These are phyloP conservation scores for Lates japonicus DNA, from an alignment of 2,797 vertebrate genomes.

Conservation along the genomic window DNA sequence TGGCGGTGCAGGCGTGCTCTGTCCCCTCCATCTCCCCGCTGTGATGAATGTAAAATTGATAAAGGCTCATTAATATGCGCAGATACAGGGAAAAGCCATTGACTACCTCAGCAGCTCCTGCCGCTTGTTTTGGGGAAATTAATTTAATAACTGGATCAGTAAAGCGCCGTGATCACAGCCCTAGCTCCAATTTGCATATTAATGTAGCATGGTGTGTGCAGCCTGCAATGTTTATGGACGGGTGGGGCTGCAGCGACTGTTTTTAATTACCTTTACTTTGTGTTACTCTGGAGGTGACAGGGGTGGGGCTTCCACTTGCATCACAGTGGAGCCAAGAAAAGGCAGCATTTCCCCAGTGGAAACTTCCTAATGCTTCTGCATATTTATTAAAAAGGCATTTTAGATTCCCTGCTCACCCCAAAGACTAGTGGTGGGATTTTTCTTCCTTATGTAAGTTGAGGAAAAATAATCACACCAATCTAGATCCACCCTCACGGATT, in stretches of 20 bases:
- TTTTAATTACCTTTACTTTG: slow-evolving; percentile 81
- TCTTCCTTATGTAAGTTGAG: slow-evolving; percentile 36
- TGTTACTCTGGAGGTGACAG: slow-evolving; percentile 50
- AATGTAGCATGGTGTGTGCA: slow-evolving; percentile 75
- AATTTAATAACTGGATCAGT: slow-evolving; percentile 86
- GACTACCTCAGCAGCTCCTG: slow-evolving; percentile 83
- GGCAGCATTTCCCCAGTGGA: slow-evolving; percentile 49
- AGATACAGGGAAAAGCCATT: slow-evolving; percentile 65
- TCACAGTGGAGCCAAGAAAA: slow-evolving; percentile 37
- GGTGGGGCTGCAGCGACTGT: slow-evolving; percentile 66
- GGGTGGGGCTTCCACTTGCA: slow-evolving; percentile 32
- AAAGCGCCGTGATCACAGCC: slow-evolving; percentile 76
- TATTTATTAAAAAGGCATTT: slow-evolving; percentile 53
- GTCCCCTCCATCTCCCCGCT: slow-evolving; percentile 42
- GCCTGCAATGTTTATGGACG: slow-evolving; percentile 73
- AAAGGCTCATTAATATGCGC: slow-evolving; percentile 84
- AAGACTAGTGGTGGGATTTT: slow-evolving; percentile 29
- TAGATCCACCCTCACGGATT: slow-evolving; percentile 37
- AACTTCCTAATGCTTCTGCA: slow-evolving; percentile 45
- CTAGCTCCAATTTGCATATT: slow-evolving; percentile 85
- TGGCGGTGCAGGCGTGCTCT: slow-evolving; percentile 28
- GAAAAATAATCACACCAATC: slow-evolving; percentile 52
- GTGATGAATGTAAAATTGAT: slow-evolving; percentile 87
- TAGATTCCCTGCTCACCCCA: slow-evolving; percentile 13
- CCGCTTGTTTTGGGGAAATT: slow-evolving; percentile 82